Conservation (phyloP, 1,140 invertebrate species). For the Drosophila nigrodunni region DNA sequence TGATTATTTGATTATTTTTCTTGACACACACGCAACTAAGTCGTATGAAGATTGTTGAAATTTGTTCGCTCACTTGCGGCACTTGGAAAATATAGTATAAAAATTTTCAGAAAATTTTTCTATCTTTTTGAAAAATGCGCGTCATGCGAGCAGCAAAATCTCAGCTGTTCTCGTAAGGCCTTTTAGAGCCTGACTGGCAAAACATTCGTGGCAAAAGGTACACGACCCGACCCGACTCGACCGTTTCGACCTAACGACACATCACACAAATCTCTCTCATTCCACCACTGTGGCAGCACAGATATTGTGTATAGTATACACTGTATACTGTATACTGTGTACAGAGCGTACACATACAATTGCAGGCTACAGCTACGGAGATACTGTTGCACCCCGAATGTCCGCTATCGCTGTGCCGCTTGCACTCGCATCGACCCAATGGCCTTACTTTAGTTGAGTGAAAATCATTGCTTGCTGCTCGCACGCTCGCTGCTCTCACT, state of each 20-base stretch:
- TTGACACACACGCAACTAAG: constrained; percentile 40
- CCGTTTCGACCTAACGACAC: constrained; percentile 85
- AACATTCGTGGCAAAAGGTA: constrained; percentile 85
- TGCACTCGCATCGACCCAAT: constrained; percentile 12
- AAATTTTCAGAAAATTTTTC: constrained; percentile 56
- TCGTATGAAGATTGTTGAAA: constrained; percentile 24
- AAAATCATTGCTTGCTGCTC: constrained; percentile 56
- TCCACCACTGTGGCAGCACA: constrained; percentile 61
- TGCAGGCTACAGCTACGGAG: constrained; percentile 1
- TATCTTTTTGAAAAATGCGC: constrained; percentile 69
- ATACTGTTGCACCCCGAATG: constrained; percentile 34
- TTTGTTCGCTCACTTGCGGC: constrained; percentile 40
- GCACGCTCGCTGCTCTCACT: constrained; percentile 32
- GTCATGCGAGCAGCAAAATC: constrained; percentile 84
- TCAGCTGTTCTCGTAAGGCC: constrained; percentile 85
- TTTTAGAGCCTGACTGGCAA: constrained; percentile 85
- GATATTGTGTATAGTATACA: too few species aligned
- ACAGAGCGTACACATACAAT: constrained; percentile 17
- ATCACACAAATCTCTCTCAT: constrained; percentile 85
- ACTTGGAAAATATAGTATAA: constrained; percentile 51
- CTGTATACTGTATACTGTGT: too few species aligned
- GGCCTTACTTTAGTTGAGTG: constrained; percentile 58
- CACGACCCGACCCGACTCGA: constrained; percentile 85
- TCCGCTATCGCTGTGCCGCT: constrained; percentile 46
- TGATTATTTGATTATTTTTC: constrained; percentile 16